These are phyloP conservation scores for Listrodromus nycthemerus DNA, from an alignment of 2,888 invertebrate genomes.

Conservation along the genomic window DNA sequence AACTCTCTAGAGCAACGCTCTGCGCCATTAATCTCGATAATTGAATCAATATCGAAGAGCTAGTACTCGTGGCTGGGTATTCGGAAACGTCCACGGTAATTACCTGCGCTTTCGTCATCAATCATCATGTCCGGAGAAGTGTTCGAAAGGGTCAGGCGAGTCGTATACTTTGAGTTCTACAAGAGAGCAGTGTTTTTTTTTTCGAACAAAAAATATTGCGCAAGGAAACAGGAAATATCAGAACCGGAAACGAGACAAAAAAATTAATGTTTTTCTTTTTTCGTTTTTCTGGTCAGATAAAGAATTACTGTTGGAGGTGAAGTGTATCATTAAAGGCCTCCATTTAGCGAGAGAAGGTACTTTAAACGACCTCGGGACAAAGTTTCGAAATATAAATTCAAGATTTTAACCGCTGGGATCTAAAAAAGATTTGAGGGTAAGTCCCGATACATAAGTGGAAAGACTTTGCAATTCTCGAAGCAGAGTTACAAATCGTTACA, in stretches of 20 bases:
- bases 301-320: conserved; percentile 1
- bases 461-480: not conserved
- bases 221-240: not conserved
- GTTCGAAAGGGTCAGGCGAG: conserved; percentile 35
- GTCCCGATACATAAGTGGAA: not conserved
- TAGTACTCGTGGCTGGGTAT: conserved; percentile 60
- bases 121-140: conserved; percentile 68
- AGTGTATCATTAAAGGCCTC: not conserved
- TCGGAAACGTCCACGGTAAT: conserved; percentile 74
- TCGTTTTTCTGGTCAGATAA: not conserved
- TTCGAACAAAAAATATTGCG: not conserved
- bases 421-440: not conserved
- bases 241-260: conserved; percentile 6
- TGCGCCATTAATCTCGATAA: conserved; percentile 81
- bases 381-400: conserved; percentile 20
- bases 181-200: not conserved
- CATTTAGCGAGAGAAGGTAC: not conserved
- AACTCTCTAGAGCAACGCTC: conserved; percentile 26
- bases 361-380: not conserved
- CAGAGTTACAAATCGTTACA: no score
- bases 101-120: conserved; percentile 71
- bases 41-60: conserved; percentile 81
- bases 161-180: conserved; percentile 7
- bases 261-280: conserved; percentile 3
- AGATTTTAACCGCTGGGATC: conserved; percentile 7